phyloP scores from a whole-genome alignment of 2,888 invertebrate genomes.

The Mesoligia furuncula region DNA sequence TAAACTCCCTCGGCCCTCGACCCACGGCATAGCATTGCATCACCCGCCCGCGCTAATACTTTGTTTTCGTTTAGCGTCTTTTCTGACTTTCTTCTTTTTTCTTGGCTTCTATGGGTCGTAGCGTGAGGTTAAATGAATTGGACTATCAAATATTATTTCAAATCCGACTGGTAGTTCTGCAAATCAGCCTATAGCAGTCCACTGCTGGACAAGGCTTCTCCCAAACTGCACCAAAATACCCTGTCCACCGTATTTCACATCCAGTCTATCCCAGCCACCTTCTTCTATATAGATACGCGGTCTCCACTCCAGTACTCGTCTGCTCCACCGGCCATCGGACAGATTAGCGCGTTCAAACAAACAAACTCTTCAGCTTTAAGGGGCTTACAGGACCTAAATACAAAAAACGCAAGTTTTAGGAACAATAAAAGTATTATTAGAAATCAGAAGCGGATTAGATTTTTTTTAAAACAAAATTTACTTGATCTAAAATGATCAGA shows the following conservation, averaged over 20 bases:
- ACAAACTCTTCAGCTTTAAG: neutral
- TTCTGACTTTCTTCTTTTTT: neutral
- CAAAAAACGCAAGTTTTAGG: no score
- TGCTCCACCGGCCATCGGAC: neutral
- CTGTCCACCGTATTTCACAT: neutral
- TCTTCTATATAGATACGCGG: neutral
- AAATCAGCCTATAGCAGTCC: neutral
- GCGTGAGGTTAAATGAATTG: neutral
- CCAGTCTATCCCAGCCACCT: neutral
- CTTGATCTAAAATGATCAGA: no score
- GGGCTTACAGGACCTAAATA: no score
- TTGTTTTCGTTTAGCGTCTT: neutral
- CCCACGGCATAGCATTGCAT: neutral
- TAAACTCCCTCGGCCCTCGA: neutral
- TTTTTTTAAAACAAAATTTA: no score
- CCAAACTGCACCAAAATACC: neutral
- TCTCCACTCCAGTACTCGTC: neutral
- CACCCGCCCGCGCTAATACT: neutral
- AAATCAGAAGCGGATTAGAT: no score
- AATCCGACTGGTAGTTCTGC: neutral
- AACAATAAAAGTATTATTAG: no score
- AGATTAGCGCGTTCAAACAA: neutral
- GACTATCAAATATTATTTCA: neutral
- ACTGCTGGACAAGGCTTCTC: neutral
- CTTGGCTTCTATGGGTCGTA: neutral